Evolutionary conservation across 2,113 vertebrate species (phyloP).

Genomic region (Zosterops pallidus): DNA sequence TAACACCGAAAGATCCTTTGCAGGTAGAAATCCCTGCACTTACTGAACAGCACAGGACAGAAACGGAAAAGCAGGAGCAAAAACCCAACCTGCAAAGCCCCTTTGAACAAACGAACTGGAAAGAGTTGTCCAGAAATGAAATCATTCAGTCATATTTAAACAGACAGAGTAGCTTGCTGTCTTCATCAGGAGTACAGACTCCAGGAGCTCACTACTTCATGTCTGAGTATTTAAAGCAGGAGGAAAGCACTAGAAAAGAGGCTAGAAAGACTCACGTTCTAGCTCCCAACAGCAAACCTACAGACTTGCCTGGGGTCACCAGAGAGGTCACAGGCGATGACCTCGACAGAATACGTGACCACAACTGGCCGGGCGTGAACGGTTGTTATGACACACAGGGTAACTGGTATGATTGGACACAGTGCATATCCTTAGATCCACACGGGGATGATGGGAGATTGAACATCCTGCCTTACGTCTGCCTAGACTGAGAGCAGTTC

Average conservation of each 20-base stretch:
- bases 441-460: conserved; percentile 88
- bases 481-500: conserved; percentile 84
- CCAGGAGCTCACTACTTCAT: conserved; percentile 86
- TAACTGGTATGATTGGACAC: conserved; percentile 96
- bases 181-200: conserved; percentile 83
- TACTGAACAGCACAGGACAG: conserved; percentile 82
- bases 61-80: conserved; percentile 76
- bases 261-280: conserved; percentile 80
- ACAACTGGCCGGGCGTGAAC: conserved; percentile 91
- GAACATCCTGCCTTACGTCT: conserved; percentile 95
- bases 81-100: conserved; percentile 80
- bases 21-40: conserved; percentile 71
- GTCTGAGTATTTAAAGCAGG: conserved; percentile 87
- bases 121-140: conserved; percentile 89
- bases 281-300: conserved; percentile 73
- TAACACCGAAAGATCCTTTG: conserved; percentile 81
- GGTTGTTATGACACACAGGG: conserved; percentile 92
- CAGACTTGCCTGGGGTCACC: conserved; percentile 83
- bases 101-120: conserved; percentile 93
- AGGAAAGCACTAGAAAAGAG: conserved; percentile 79
- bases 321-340: conserved; percentile 82
- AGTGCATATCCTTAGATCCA: conserved; percentile 91
- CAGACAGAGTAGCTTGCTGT: conserved; percentile 90
- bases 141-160: conserved; percentile 93
- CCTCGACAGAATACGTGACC: conserved; percentile 81